Evolutionary conservation across 2,797 vertebrate genomes (phyloP).

Genomic region (Melanotaenia boesemani): DNA sequence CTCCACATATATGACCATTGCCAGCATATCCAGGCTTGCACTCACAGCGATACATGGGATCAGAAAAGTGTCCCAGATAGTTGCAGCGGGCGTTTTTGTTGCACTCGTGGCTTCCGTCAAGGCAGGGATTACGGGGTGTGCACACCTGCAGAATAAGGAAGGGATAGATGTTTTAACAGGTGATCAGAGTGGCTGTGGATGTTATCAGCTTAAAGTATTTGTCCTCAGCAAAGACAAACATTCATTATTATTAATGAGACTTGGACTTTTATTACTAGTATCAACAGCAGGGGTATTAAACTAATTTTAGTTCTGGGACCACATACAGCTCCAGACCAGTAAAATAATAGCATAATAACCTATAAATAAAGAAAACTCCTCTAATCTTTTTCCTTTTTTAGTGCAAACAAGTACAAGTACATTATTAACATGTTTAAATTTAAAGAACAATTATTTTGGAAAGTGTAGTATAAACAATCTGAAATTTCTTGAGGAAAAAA

Average conservation of each 20-base stretch:
- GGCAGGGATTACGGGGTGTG: constrained; percentile 94
- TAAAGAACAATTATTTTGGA: neutral
- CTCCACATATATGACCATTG: constrained; percentile 97
- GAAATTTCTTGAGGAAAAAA: too few relatives aligned
- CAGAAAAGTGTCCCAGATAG: constrained; percentile 96
- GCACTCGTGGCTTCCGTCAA: constrained; percentile 95
- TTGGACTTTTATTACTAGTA: neutral
- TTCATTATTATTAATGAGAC: constrained; percentile 18
- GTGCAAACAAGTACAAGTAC: neutral
- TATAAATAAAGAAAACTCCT: neutral
- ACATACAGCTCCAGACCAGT: neutral
- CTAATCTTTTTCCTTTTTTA: neutral
- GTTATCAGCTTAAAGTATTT: constrained; percentile 27
- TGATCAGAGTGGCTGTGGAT: constrained; percentile 5
- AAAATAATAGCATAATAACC: neutral
- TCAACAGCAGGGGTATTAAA: neutral
- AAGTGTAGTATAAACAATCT: too few relatives aligned
- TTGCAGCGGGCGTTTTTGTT: constrained; percentile 98
- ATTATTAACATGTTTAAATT: neutral
- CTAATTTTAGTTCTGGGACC: neutral
- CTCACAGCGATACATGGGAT: constrained; percentile 97
- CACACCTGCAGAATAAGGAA: constrained; percentile 85
- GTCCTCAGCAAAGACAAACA: constrained; percentile 7
- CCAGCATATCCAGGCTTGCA: constrained; percentile 97
- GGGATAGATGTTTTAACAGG: constrained; percentile 3